A percentile compares a stretch with the other conserved stretches of the same genome.
Evolutionary conservation across 1,140 invertebrate species (phyloP).

Genomic region (Branchinecta lindahli): DNA sequence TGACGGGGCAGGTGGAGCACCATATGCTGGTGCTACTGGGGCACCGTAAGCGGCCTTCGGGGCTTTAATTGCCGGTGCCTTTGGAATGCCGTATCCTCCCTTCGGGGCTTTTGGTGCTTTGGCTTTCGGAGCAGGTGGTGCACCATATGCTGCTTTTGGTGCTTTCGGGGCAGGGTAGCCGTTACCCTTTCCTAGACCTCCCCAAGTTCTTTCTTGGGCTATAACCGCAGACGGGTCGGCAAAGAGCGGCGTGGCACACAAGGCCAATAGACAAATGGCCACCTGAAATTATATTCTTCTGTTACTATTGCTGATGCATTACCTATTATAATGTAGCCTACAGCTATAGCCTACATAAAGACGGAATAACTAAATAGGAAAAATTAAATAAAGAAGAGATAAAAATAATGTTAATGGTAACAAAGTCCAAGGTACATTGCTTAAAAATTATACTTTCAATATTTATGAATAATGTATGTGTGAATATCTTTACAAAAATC

Average conservation of each 20-base stretch:
- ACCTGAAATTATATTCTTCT: not conserved
- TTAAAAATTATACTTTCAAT: no score
- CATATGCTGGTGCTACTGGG: not conserved
- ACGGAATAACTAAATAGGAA: no score
- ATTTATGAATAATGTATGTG: no score
- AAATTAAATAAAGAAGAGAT: no score
- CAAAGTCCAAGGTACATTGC: no score
- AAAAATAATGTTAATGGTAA: no score
- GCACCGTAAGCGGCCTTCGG: not conserved
- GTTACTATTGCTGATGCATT: no score
- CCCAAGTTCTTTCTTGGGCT: slow-evolving; percentile 18
- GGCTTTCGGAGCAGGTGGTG: slow-evolving; percentile 9
- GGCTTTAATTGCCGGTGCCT: slow-evolving; percentile 10
- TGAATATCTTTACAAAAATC: no score
- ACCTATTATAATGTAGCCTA: no score
- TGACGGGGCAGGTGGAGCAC: not conserved
- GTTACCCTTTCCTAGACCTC: slow-evolving; percentile 11
- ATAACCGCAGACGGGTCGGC: slow-evolving; percentile 7
- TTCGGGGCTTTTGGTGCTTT: slow-evolving; percentile 17
- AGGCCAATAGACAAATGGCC: slow-evolving; percentile 3
- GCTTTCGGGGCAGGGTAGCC: slow-evolving; percentile 15
- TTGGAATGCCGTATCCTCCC: slow-evolving; percentile 16
- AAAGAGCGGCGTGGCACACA: not conserved
- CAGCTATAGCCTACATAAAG: no score
- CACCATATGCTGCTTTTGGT: slow-evolving; percentile 16